These are phyloP conservation scores for Etia nguti DNA, from an alignment of 2,113 vertebrate genomes.

Conservation along the genomic window DNA sequence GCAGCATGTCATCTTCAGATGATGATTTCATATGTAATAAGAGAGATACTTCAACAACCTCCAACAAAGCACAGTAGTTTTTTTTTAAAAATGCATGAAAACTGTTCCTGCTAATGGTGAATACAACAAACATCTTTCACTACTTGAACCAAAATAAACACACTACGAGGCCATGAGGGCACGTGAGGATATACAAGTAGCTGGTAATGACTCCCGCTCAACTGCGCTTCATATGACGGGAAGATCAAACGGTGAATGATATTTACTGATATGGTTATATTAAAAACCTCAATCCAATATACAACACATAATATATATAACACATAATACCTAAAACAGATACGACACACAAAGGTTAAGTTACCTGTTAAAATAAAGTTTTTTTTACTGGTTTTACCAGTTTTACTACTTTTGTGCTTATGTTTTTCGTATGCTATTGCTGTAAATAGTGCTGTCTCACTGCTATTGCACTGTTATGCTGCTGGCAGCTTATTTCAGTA, in stretches of 20 bases:
- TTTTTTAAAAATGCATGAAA: neutral
- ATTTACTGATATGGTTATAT: neutral
- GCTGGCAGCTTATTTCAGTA: neutral
- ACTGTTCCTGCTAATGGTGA: neutral
- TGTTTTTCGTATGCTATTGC: accelerated
- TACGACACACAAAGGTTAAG: neutral
- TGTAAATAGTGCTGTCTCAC: neutral
- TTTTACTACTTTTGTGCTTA: neutral
- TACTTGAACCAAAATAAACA: neutral
- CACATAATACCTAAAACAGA: neutral
- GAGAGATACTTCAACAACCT: neutral
- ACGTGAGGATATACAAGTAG: neutral
- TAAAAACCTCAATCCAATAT: neutral
- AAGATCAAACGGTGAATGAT: accelerated
- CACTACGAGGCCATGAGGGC: accelerated
- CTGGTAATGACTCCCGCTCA: neutral
- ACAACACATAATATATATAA: neutral
- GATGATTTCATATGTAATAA: accelerated
- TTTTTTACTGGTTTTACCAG: neutral
- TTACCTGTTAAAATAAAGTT: neutral
- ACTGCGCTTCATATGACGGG: neutral
- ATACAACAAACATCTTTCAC: neutral
- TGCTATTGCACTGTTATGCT: neutral
- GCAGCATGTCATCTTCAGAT: neutral
- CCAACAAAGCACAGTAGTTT: neutral